Evolutionary conservation across 2,113 vertebrate species (phyloP).

Genomic region (Hystrix cristata): DNA sequence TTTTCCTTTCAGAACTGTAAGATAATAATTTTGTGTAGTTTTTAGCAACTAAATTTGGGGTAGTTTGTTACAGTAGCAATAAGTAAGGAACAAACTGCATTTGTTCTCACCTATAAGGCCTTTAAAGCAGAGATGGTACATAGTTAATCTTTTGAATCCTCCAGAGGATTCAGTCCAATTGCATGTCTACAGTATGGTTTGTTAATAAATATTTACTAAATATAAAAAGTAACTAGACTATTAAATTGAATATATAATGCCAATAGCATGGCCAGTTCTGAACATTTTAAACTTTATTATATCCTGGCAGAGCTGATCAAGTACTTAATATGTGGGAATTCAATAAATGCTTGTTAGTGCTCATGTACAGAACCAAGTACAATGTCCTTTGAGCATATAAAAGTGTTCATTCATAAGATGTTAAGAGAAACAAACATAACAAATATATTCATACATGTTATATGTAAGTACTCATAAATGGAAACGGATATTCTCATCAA

Average conservation of each 20-base stretch:
- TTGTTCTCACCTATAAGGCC: background rate
- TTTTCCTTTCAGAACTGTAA: background rate
- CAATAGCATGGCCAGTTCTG: background rate
- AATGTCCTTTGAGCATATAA: slow-evolving; percentile 3
- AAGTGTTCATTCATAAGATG: background rate
- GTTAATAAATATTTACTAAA: slow-evolving; percentile 1
- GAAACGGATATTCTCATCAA: background rate
- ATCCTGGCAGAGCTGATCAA: background rate
- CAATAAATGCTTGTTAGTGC: background rate
- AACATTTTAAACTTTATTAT: slow-evolving; percentile 5
- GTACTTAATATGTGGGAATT: background rate
- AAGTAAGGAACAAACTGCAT: background rate
- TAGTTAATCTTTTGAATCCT: slow-evolving; percentile 23
- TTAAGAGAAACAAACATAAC: slow-evolving; percentile 1
- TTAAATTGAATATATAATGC: background rate
- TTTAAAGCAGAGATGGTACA: background rate
- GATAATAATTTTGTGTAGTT: background rate
- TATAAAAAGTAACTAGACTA: slow-evolving; percentile 1
- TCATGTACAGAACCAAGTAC: background rate
- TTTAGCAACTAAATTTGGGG: background rate
- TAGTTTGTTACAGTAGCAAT: background rate
- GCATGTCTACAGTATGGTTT: background rate
- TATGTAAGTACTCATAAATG: background rate
- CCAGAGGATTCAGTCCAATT: background rate
- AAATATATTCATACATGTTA: background rate